phyloP scores from a whole-genome alignment of 2,797 vertebrate species.

The Antennarius maculatus region DNA sequence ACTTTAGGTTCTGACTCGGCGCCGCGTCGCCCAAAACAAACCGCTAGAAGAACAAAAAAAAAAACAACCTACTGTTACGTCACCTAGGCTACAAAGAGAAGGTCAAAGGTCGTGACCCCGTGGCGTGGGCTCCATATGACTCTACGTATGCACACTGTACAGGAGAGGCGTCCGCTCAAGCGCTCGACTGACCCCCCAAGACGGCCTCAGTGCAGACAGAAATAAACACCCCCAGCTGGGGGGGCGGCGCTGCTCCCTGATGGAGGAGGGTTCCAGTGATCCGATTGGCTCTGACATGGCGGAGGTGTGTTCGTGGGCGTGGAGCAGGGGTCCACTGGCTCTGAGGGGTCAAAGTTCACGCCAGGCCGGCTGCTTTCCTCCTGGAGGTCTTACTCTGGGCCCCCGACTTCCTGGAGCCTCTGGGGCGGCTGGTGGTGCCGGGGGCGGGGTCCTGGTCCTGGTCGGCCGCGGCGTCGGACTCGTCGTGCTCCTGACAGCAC shows the following conservation, averaged over 20 bases:
- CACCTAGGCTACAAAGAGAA: too few species aligned
- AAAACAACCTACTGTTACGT: too few species aligned
- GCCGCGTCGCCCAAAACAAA: too few species aligned
- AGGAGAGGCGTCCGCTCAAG: conserved; percentile 45
- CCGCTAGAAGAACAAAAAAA: too few species aligned
- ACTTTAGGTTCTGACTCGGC: too few species aligned
- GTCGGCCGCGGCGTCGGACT: conserved; percentile 59
- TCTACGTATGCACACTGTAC: too few species aligned
- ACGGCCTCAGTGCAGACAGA: conserved; percentile 82
- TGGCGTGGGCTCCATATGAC: too few species aligned
- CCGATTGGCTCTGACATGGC: conserved; percentile 9
- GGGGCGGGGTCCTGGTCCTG: conserved; percentile 25
- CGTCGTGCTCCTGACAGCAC: conserved; percentile 92
- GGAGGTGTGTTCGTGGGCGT: not conserved
- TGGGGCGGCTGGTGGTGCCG: conserved; percentile 34
- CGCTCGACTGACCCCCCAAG: too few species aligned
- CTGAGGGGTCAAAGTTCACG: conserved; percentile 66
- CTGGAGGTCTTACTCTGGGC: conserved; percentile 70
- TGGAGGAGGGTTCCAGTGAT: conserved; percentile 59
- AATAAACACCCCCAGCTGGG: conserved; percentile 33
- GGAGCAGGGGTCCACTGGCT: conserved; percentile 31
- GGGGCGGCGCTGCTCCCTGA: conserved; percentile 76
- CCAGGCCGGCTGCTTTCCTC: conserved; percentile 79
- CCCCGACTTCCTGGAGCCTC: conserved; percentile 59
- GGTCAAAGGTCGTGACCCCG: too few species aligned